Evolutionary conservation across 1,140 invertebrate genomes (phyloP), one percentile per base, ranked within the genome.

Genomic region (Lepidotrigona ventralis): DNA sequence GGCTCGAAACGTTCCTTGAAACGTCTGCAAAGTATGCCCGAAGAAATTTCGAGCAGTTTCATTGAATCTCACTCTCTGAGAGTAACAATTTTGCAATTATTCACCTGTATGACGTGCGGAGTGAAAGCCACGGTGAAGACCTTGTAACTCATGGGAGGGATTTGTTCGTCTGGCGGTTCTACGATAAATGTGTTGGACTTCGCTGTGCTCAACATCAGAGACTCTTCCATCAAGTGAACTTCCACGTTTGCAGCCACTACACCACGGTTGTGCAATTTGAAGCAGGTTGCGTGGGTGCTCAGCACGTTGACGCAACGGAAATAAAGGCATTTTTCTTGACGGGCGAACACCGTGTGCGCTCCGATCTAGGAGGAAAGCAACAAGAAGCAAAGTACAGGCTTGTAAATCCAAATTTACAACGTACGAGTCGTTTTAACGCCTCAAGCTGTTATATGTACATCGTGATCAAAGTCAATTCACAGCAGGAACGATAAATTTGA

Each of bases 91-190:
- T 19, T 33, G n/a, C 14, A 29, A 66, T 66, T 17, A 26, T 54
- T 73, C n/a, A 93, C 92, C 75, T 88, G 73, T 54, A 92, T 86
- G 5, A 77, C 11, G 11, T 68, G 66, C 1, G 93, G 92, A 0
- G 75, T 82, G 46, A 93, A 93, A 0, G 88, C 88, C 51, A 93
- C 51, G 1, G 83, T 84, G 29, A 93, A 90, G 54, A 79, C 84
- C 81, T 88, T 86, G 56, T 78, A 79, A 29, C 79, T 89, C 85
- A 90, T 85, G 8, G 91, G 81, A n/a, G 84, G 75, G 73, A 93
- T 84, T 12, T 53, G 54, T 39, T 88, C 79, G 75, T 78, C 79
- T 51, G 54, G 29, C 0, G 90, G 89, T 60, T 90, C 79, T 33
- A 92, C 64, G 9, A 51, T 21, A 68, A 93, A 93, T 9, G 83